Evolutionary conservation across 2,797 vertebrate genomes (phyloP), one percentile per base, ranked within the genome.

Genomic region (Acrossocheilus fasciatus): DNA sequence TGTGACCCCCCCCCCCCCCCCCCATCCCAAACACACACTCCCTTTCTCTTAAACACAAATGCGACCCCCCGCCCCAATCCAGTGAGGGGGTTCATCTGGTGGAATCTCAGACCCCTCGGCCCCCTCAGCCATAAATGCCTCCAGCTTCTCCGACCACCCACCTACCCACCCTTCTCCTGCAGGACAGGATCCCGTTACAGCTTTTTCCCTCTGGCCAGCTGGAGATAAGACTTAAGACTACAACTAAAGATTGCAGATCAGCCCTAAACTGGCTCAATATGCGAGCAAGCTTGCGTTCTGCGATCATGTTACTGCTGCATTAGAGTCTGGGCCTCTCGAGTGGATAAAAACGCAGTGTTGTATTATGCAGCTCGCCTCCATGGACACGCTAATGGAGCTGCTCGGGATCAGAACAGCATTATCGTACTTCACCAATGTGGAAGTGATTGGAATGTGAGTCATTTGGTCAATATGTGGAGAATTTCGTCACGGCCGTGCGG

Each of bases 291-390:
- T 79, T 78, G 74, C 57, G 47, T 84, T 68, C 86, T 83, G 78
- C 41, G 23, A 89, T 90, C 88, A 59, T 77, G 70, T 90, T 90
- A 87, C 88, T 68, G 77, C 86, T 73, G 77, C 79, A 72, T 85
- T 83, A 81, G 23, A 86, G 79, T 54, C 17, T 54, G 84, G 84
- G 66, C 79, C 86, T 87, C 69, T 70, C 17, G n/a, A 39, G 57
- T 5, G 43, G 54, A 36, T 36, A 78, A 47, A 87, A 81, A 86
- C 34, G 45, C 43, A 57, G 81, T 14, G 18, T n/a, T 1, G 41
- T 45, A 81, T 23, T 84, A 70, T 66, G 17, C 26, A 30, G 26
- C 14, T 66, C 5, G 5, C 12, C 57, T 59, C 20, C 1, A 0
- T 79, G 43, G 4, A 59, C 41, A n/a, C 14, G 14, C 23, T 87